Percentiles rank a stretch among this genome's conserved stretches.
These are phyloP conservation scores for Poeciliopsis presidionis DNA, from an alignment of 2,797 vertebrate genomes.

Conservation along the genomic window DNA sequence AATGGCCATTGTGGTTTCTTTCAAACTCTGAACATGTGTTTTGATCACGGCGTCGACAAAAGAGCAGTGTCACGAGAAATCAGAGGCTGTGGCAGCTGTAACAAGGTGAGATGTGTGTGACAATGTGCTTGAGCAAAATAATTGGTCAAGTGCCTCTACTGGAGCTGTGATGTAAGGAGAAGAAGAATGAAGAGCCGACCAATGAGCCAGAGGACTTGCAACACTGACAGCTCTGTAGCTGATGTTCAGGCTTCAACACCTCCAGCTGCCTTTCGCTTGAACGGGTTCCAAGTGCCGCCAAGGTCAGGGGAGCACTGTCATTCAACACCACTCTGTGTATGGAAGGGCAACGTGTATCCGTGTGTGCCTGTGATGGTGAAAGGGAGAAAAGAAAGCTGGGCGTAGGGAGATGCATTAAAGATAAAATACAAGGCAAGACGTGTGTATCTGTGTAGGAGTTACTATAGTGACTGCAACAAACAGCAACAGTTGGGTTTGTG, in stretches of 20 bases:
- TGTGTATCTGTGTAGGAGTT: constrained; percentile 66
- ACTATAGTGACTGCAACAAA: constrained; percentile 58
- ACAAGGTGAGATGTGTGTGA: constrained; percentile 15
- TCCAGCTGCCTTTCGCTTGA: constrained; percentile 53
- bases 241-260: constrained; percentile 61
- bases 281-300: constrained; percentile 60
- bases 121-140: constrained; percentile 41
- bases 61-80: constrained; percentile 29
- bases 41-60: constrained; percentile 36
- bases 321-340: constrained; percentile 41
- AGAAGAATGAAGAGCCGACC: constrained; percentile 44
- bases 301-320: constrained; percentile 67
- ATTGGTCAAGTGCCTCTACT: constrained; percentile 36
- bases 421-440: constrained; percentile 47
- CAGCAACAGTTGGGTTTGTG: constrained; percentile 15
- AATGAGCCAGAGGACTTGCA: constrained; percentile 51
- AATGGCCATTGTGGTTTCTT: constrained; percentile 34
- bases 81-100: constrained; percentile 18
- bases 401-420: constrained; percentile 32
- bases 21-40: constrained; percentile 21
- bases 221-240: constrained; percentile 40
- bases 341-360: constrained; percentile 5
- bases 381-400: constrained; percentile 14
- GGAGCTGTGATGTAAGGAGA: constrained; percentile 50
- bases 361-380: constrained; percentile 17